phyloP scores from a whole-genome alignment of 1,140 invertebrate genomes.

The Drosophila nasuta region DNA sequence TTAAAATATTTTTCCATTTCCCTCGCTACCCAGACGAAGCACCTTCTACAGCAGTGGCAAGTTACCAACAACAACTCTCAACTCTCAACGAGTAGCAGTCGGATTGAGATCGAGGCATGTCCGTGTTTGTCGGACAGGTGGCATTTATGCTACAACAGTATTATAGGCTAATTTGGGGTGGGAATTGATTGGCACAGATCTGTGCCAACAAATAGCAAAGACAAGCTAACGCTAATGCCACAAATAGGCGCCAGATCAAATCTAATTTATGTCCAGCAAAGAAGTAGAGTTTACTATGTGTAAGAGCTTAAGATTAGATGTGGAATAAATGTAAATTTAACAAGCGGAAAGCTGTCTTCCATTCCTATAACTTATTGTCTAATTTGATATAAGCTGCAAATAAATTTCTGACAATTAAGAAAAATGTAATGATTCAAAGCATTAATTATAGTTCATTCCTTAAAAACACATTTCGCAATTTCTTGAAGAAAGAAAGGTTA shows the following conservation, averaged over 20 bases:
- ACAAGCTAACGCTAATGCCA: background rate
- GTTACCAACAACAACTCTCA: conserved; percentile 19
- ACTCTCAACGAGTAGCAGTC: conserved; percentile 1
- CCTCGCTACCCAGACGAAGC: conserved; percentile 38
- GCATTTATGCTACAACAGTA: conserved; percentile 40
- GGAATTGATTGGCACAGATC: conserved; percentile 65
- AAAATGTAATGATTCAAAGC: no score
- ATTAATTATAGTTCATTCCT: no score
- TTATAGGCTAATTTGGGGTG: conserved; percentile 69
- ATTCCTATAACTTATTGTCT: no score
- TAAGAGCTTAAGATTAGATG: background rate
- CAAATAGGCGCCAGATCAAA: conserved; percentile 8
- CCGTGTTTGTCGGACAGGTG: conserved; percentile 54
- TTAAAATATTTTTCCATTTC: conserved; percentile 79
- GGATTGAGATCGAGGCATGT: conserved; percentile 72
- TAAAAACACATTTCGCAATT: no score
- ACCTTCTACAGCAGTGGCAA: background rate
- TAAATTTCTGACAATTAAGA: no score
- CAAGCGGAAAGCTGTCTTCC: no score
- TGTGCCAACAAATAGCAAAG: conserved; percentile 12
- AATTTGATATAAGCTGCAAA: no score
- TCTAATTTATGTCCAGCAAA: conserved; percentile 3
- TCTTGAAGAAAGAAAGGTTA: no score
- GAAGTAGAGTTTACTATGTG: background rate
- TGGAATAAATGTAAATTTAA: background rate